A percentile compares a stretch with the other conserved stretches of the same genome.
Evolutionary conservation across 92 coral and sea anemone genomes (phyloP).

Genomic region (Metridium senile): DNA sequence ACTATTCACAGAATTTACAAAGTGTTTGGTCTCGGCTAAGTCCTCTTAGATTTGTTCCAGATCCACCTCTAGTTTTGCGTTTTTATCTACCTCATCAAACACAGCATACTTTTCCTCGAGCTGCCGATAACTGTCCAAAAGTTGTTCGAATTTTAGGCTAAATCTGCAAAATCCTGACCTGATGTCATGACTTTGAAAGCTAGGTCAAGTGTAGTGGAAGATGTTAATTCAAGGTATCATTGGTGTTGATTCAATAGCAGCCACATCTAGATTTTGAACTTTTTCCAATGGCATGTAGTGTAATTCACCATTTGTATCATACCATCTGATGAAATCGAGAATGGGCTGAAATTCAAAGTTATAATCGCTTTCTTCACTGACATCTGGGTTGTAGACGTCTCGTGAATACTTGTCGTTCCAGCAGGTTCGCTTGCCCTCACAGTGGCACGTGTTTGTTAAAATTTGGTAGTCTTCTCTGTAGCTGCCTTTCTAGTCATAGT

Average conservation of each 20-base stretch:
- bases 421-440: conserved; percentile 41
- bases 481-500: conserved; percentile 16
- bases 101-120: neutral
- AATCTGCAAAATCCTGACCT: neutral
- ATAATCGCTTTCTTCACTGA: neutral
- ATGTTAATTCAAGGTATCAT: conserved; percentile 20
- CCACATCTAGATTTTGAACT: neutral
- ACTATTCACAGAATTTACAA: neutral
- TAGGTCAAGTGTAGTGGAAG: conserved; percentile 26
- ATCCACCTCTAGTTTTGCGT: neutral
- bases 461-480: conserved; percentile 49
- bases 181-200: conserved; percentile 29
- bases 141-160: neutral
- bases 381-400: conserved; percentile 29
- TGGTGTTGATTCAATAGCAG: conserved; percentile 26
- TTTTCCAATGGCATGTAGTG: conserved; percentile 40
- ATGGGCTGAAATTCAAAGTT: conserved; percentile 31
- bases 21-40: neutral
- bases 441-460: conserved; percentile 24
- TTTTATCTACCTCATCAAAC: neutral
- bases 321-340: conserved; percentile 38
- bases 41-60: neutral
- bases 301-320: conserved; percentile 22
- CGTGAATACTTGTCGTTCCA: conserved; percentile 38
- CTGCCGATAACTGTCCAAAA: neutral